Percentiles rank a stretch among this genome's conserved stretches.
Evolutionary conservation across 2,888 invertebrate species (phyloP).

Genomic region (Andrena flavipes): DNA sequence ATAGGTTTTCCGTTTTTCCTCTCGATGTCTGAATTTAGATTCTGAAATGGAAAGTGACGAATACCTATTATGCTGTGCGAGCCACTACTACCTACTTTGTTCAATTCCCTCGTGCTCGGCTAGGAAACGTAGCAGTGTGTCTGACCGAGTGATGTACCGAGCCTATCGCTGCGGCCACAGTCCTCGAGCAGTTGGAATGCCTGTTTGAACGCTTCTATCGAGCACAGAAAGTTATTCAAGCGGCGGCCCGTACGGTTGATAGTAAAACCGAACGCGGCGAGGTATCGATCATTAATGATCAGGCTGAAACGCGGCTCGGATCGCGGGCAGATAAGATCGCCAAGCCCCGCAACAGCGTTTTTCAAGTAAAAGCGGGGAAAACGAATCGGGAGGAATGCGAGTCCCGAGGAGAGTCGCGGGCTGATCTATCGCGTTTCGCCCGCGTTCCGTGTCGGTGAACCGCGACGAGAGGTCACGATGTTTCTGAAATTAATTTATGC

Average conservation of each 20-base stretch:
- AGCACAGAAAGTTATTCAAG: background rate
- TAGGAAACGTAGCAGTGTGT: background rate
- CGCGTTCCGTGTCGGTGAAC: constrained; percentile 56
- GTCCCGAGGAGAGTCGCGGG: constrained; percentile 29
- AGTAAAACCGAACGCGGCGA: constrained; percentile 37
- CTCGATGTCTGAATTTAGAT: no score
- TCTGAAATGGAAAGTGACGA: no score
- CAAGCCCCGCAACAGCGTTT: constrained; percentile 40
- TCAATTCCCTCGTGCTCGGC: background rate
- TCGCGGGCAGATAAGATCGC: constrained; percentile 54
- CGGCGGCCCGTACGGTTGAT: constrained; percentile 30
- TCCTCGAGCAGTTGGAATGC: background rate
- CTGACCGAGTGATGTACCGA: constrained; percentile 4
- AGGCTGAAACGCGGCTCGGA: constrained; percentile 35
- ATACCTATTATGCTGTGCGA: no score
- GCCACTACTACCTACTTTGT: background rate
- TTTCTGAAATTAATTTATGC: constrained; percentile 72
- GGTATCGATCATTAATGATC: constrained; percentile 56
- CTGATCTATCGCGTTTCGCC: constrained; percentile 48
- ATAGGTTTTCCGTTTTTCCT: no score
- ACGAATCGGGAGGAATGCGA: constrained; percentile 50
- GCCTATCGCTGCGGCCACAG: constrained; percentile 2
- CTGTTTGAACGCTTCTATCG: background rate
- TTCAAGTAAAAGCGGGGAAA: constrained; percentile 55
- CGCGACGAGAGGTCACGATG: constrained; percentile 58